Base-by-base conservation (phyloP, 2,888 invertebrate genomes). In the Rhagophthalmus giganteus region DNA sequence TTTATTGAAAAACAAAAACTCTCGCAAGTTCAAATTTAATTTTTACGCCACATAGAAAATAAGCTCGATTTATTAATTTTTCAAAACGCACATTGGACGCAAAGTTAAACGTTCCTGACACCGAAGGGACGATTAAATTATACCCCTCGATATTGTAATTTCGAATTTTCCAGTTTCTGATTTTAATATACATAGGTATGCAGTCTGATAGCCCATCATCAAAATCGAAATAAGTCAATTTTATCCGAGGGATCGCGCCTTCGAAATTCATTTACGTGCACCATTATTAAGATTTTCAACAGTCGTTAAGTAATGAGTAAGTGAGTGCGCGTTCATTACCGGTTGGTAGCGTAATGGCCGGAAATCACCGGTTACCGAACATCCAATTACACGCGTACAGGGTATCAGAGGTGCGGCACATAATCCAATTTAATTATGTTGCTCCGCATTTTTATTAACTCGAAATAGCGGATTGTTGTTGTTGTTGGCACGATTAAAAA, bases 321-420 rank as follows among this genome's bases (percentile, higher is more conserved):
- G 50, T 55, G 58, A 57, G 58, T 58, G 55, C 49, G 55, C 53
- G 63, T 59, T 63, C 63, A 60, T 63, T 63, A 63, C 63, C 58
- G 62, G 51, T 59, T 60, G 58, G 62, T 62, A 62, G 63, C 60
- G 59, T 63, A 63, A 63, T 62, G 59, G 61, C 62, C 62, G 62
- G 62, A 63, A 63, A 63, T 63, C 59, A 63, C 63, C 62, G 58
- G 63, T 63, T 63, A 63, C 62, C 56, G 59, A 59, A 55, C 60
- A 58, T 56, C 61, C 62, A 63, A 63, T 63, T 63, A 62, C 57
- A 54, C 49, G 27, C 48, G 49, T 42, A 46, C 59, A 53, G 30
- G 33, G 27, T 59, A 44, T 35, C 34, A 46, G 37, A 46, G 52
- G 54, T 55, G 59, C 59, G 58, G 56, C 58, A 58, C 56, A 57